Evolutionary conservation across 2,888 invertebrate species (phyloP).

Genomic region (Lysandra coridon): DNA sequence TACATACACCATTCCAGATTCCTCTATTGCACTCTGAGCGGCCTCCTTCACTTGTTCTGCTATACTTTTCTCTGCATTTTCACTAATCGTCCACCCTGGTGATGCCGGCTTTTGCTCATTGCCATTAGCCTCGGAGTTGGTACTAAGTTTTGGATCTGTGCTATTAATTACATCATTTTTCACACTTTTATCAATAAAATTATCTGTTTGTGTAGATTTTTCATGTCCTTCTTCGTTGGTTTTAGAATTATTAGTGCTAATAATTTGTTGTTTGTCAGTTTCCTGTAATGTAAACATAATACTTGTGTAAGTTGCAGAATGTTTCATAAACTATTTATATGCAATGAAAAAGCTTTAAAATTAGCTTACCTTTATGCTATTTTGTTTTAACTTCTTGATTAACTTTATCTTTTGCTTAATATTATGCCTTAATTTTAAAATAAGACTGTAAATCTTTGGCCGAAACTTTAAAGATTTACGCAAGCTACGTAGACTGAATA

Average conservation of each 20-base stretch:
- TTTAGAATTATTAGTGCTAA: conserved; percentile 20
- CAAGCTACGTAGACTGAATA: conserved; percentile 43
- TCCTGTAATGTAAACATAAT: background rate
- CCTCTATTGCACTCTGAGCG: conserved; percentile 86
- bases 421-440: conserved; percentile 78
- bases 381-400: conserved; percentile 80
- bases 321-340: background rate
- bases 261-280: background rate
- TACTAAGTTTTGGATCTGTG: conserved; percentile 35
- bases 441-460: conserved; percentile 81
- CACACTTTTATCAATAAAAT: conserved; percentile 27
- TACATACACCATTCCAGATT: conserved; percentile 91
- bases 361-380: conserved; percentile 74
- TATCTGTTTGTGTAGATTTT: conserved; percentile 49
- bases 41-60: conserved; percentile 89
- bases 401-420: conserved; percentile 80
- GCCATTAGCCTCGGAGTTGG: conserved; percentile 33
- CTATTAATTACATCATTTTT: conserved; percentile 25
- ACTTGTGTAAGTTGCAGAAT: background rate
- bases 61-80: conserved; percentile 71
- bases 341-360: conserved; percentile 5
- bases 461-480: conserved; percentile 73
- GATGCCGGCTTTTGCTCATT: conserved; percentile 33
- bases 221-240: conserved; percentile 36
- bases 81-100: conserved; percentile 53